Evolutionary conservation across 2,113 vertebrate genomes (phyloP), one percentile per base, ranked within the genome.

Genomic region (Pelecanus crispus): DNA sequence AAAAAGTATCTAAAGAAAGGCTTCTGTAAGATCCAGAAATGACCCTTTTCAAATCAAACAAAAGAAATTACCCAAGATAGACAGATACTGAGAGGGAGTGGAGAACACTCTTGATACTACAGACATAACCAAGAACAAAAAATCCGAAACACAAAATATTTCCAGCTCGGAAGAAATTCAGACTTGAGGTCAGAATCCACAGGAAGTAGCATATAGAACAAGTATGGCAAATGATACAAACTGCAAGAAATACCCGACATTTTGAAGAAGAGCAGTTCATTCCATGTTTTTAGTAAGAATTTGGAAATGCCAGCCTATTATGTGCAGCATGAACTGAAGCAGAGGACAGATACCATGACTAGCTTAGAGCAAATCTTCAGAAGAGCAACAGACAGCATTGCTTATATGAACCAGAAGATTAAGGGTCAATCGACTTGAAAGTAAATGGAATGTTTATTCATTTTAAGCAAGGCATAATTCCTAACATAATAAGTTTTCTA

Each of bases 391-490:
- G 75, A 36, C 18, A 83, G 21, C 75, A 66, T 78, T 81, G 53
- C 55, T 73, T 17, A 45, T 88, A 7, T 78, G 83, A 92, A 86
- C 25, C 47, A 88, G 34, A 86, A 86, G 40, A 83, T 77, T 70
- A 86, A 32, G 83, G 49, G 62, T 77, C 65, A 79, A 32, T 84
- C 0, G 0, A 24, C 71, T 91, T 95, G 75, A 88, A 93, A 92
- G 25, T 63, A 95, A 77, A 56, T 56, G 0, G 40, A 68, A 72
- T 80, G 28, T 34, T 63, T 71, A 66, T 88, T 85, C 47, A 49
- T 85, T 95, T 92, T 82, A 90, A 82, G n/a, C 47, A 90, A 80
- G 53, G 34, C 31, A 29, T 88, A 68, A 82, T 93, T 96, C 58
- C 66, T 79, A 40, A 93, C 80, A 13, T 65, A 65, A 1, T 67